Evolutionary conservation across 2,888 invertebrate species (phyloP).

Genomic region (Papilio protenor): DNA sequence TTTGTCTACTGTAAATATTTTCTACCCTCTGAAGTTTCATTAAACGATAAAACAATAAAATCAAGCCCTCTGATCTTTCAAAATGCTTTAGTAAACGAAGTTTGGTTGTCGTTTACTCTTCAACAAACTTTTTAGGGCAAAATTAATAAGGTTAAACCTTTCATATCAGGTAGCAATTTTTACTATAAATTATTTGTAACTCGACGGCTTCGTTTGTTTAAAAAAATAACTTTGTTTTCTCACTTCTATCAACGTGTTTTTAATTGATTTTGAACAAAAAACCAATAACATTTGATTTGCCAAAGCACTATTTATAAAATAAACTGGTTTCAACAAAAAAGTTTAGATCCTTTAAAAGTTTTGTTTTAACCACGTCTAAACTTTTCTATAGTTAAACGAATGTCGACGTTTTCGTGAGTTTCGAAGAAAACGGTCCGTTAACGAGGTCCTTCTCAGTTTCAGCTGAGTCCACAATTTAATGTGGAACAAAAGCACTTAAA

Average conservation of each 20-base stretch:
- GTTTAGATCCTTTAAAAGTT: neutral
- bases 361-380: neutral
- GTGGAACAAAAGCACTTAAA: constrained; percentile 16
- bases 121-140: neutral
- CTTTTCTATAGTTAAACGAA: constrained; percentile 1
- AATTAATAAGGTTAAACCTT: neutral
- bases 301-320: neutral
- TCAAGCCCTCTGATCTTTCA: neutral
- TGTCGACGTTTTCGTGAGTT: neutral
- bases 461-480: constrained; percentile 26
- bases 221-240: no score
- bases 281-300: neutral
- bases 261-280: no score
- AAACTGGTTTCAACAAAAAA: neutral
- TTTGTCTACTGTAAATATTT: neutral
- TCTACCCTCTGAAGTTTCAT: neutral
- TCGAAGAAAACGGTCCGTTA: constrained; percentile 25
- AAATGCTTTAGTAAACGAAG: constrained; percentile 1
- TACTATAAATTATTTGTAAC: neutral
- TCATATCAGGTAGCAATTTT: neutral
- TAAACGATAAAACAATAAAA: neutral
- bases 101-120: neutral
- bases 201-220: no score
- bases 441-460: constrained; percentile 29
- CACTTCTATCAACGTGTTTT: no score